phyloP scores from a whole-genome alignment of 2,797 vertebrate species.

The Gephyroberyx darwinii region DNA sequence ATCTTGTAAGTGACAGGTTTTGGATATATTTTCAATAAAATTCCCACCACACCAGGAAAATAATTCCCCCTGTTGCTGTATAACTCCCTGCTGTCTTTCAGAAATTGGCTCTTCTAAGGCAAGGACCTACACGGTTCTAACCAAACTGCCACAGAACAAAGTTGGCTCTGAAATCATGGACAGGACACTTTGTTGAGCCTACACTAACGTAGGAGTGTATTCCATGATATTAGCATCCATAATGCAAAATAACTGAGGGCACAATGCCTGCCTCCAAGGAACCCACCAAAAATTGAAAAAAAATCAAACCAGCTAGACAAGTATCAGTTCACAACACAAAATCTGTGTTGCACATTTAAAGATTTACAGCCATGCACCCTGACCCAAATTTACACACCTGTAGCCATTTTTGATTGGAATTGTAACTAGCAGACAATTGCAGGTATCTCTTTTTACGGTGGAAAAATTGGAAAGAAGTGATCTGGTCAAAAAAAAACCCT shows the following conservation, averaged over 20 bases:
- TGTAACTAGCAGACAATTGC: no score
- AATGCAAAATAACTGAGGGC: constrained; percentile 4
- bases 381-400: not conserved
- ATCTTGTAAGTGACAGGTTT: no score
- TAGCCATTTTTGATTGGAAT: no score
- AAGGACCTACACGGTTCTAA: not conserved
- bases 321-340: not conserved
- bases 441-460: not conserved
- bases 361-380: not conserved
- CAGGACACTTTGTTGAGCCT: no score
- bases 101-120: not conserved
- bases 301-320: not conserved
- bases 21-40: no score
- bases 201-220: no score
- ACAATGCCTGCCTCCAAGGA: not conserved
- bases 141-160: constrained; percentile 2
- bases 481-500: not conserved
- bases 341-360: not conserved
- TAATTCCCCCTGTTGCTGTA: not conserved
- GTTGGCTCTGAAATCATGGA: not conserved
- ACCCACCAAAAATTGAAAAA: not conserved
- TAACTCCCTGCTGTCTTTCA: not conserved
- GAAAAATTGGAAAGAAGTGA: not conserved
- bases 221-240: not conserved
- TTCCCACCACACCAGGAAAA: not conserved